Evolutionary conservation across 1,140 invertebrate genomes (phyloP).

Genomic region (Megalopta genalis): DNA sequence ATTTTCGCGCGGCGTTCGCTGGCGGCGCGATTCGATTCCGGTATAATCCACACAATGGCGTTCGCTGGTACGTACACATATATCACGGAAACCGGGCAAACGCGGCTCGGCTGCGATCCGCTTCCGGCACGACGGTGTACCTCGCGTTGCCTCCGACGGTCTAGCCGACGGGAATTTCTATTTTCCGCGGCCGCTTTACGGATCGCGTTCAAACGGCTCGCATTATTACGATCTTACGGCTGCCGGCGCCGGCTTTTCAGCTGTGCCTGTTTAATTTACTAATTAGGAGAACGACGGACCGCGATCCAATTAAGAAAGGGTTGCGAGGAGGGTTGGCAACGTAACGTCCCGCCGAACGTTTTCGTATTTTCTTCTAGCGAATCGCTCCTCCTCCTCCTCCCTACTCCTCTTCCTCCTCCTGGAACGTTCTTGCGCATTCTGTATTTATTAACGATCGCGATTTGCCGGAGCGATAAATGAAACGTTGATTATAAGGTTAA

Average conservation of each 20-base stretch:
- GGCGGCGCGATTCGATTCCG: neutral
- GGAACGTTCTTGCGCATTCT: neutral
- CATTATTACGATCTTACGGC: neutral
- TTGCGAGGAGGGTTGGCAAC: neutral
- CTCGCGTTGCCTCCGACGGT: neutral
- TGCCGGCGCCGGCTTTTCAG: neutral
- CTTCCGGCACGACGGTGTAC: neutral
- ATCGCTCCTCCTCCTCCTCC: neutral
- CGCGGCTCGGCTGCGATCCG: neutral
- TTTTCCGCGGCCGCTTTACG: neutral
- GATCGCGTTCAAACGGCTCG: constrained; percentile 10
- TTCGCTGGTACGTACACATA: neutral
- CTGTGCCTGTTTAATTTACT: constrained; percentile 21
- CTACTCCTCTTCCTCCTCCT: too few relatives aligned
- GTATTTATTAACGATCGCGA: neutral
- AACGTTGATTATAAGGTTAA: constrained; percentile 7
- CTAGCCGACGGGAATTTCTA: neutral
- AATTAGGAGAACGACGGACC: constrained; percentile 29
- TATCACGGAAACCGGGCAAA: neutral
- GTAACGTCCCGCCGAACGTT: neutral
- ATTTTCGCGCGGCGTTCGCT: neutral
- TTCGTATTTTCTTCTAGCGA: neutral
- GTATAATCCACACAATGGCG: neutral
- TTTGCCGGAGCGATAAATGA: neutral
- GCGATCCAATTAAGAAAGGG: constrained; percentile 23